Base-by-base conservation (phyloP, 2,113 vertebrate species). In the Saccopteryx bilineata region DNA sequence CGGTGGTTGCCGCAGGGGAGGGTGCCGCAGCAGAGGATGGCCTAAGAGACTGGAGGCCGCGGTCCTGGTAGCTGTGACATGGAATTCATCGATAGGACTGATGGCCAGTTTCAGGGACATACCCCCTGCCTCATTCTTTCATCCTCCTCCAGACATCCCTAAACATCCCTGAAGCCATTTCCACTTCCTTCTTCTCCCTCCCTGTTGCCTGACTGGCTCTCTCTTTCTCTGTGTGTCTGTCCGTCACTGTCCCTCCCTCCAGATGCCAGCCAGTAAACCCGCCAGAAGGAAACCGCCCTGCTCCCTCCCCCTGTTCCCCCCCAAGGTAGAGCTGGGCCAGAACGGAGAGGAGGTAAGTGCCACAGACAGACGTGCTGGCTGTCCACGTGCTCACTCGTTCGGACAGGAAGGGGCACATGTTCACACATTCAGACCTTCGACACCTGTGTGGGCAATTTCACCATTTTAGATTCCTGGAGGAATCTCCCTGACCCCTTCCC, bases 301-400 rank as follows among this genome's bases (percentile, higher is more conserved):
- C 93, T 99, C 98, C 54, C 99, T 99, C 82, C 98, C 98, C 18
- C 66, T 99, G 93, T 96, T 97, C 86, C 82, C 97, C 84, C 97
- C 97, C 96, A 98, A 98, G 97, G 91, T 93, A 28, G 98, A 98
- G 83, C 96, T 95, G 94, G 97, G 97, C 95, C 98, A 98, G 90
- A 98, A 98, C 78, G 98, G 98, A 87, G 98, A 98, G 79, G 98
- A 98, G 98, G 99, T 99, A 98, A 99, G 98, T 98, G 97, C 93
- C 2, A 6, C 11, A 13, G 76, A 10, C 11, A 13, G 15, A 39
- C 50, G 0, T 10, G 21, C 72, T n/a, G 69, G 6, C 14, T 1
- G 0, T 1, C 58, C 28, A 17, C 9, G 7, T 58, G 11, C 85
- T 26, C 15, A 23, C 74, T 66, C 56, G 68, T 50, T 0, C 65